Evolutionary conservation across 2,113 vertebrate genomes (phyloP).

Genomic region (Hepsetus odoe): DNA sequence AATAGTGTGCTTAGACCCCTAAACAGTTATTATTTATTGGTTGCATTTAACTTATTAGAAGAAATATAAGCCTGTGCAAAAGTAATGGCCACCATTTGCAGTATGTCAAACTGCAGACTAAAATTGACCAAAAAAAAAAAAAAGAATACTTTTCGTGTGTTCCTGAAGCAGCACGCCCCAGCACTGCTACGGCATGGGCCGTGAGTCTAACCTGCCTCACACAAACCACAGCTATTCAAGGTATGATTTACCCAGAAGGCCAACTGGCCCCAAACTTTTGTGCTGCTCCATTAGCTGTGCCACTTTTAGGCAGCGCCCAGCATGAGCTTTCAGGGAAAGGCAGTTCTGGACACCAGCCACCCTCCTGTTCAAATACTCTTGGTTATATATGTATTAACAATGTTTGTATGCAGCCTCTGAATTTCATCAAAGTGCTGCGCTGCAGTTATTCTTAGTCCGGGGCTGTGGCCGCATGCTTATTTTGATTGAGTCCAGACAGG

Average conservation of each 20-base stretch:
- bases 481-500: constrained; percentile 73
- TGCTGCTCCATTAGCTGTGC: background rate
- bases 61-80: too few species aligned
- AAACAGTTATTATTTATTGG: too few species aligned
- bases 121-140: too few species aligned
- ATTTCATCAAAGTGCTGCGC: constrained; percentile 53
- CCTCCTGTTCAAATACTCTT: constrained; percentile 15
- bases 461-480: constrained; percentile 53
- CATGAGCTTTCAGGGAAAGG: constrained; percentile 25
- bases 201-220: background rate
- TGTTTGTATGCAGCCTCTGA: constrained; percentile 41
- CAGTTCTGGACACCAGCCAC: constrained; percentile 9
- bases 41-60: too few species aligned
- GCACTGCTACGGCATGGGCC: background rate
- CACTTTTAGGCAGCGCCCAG: constrained; percentile 1
- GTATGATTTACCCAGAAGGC: constrained; percentile 1
- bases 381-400: constrained; percentile 35
- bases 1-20: too few species aligned
- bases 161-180: too few species aligned
- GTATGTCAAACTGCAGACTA: background rate
- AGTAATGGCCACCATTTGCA: too few species aligned
- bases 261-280: background rate
- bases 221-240: constrained; percentile 4
- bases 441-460: constrained; percentile 57
- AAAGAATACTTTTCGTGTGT: too few species aligned